A percentile compares a stretch with the other conserved stretches of the same genome.
Evolutionary conservation across 2,888 invertebrate species (phyloP).

Genomic region (Odontocolon sp.): DNA sequence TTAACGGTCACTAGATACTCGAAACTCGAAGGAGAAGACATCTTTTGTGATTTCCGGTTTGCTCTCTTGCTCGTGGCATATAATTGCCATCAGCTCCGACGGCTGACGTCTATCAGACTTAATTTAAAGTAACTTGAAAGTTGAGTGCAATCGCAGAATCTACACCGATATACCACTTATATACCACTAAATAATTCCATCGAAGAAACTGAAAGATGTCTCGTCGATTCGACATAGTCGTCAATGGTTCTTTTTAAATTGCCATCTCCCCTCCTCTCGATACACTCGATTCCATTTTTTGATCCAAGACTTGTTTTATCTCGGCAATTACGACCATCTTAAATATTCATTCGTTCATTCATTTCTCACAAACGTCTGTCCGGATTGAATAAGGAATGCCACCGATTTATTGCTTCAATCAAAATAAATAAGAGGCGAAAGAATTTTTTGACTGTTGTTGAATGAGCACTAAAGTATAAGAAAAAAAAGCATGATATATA

Average conservation of each 20-base stretch:
- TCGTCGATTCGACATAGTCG: constrained; percentile 1
- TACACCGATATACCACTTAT: no score
- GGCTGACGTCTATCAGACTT: no score
- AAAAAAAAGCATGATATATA: no score
- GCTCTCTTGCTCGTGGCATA: no score
- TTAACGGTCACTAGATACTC: no score
- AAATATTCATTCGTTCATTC: not conserved
- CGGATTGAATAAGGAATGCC: not conserved
- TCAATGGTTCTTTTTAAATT: constrained; percentile 45
- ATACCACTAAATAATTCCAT: no score
- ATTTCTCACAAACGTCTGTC: not conserved
- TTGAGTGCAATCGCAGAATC: no score
- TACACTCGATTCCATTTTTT: not conserved
- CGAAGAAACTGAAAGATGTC: not conserved
- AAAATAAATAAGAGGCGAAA: not conserved
- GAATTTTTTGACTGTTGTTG: not conserved
- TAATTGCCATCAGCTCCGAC: no score
- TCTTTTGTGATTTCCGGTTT: no score
- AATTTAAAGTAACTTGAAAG: no score
- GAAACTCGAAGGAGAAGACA: no score
- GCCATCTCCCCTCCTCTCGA: constrained; percentile 24
- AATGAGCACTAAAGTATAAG: not conserved
- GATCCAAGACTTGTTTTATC: not conserved
- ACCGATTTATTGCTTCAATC: not conserved
- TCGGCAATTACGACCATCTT: no score